Evolutionary conservation across 2,113 vertebrate species (phyloP).

Genomic region (Pangasianodon gigas): DNA sequence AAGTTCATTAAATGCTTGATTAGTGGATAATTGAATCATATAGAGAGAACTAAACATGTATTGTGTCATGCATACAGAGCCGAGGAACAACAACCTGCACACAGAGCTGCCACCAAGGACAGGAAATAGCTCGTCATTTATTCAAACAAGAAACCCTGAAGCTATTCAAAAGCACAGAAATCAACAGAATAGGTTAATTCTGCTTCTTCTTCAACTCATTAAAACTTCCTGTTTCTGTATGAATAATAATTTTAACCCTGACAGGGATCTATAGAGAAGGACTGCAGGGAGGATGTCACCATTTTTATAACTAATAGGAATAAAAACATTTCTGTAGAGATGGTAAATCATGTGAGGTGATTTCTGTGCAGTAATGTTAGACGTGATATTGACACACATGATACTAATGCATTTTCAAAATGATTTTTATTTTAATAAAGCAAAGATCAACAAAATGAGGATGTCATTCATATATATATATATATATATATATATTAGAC

Average conservation of each 20-base stretch:
- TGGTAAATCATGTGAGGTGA: neutral
- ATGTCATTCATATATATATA: neutral
- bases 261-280: neutral
- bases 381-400: neutral
- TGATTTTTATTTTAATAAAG: neutral
- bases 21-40: too few species aligned
- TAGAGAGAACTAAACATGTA: neutral
- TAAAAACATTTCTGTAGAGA: neutral
- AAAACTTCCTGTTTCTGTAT: neutral
- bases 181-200: neutral
- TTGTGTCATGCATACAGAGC: neutral
- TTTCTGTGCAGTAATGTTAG: neutral
- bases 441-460: neutral
- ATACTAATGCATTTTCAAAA: neutral
- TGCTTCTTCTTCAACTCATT: neutral
- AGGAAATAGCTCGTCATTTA: neutral
- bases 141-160: neutral
- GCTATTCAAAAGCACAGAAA: neutral
- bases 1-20: neutral
- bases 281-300: neutral
- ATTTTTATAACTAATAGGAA: neutral
- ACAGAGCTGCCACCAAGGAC: neutral
- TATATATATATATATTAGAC: too few species aligned
- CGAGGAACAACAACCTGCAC: neutral
- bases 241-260: neutral